Percentiles rank a stretch among this genome's conserved stretches.
phyloP scores from a whole-genome alignment of 2,113 vertebrate genomes.

The Penelope pileata region DNA sequence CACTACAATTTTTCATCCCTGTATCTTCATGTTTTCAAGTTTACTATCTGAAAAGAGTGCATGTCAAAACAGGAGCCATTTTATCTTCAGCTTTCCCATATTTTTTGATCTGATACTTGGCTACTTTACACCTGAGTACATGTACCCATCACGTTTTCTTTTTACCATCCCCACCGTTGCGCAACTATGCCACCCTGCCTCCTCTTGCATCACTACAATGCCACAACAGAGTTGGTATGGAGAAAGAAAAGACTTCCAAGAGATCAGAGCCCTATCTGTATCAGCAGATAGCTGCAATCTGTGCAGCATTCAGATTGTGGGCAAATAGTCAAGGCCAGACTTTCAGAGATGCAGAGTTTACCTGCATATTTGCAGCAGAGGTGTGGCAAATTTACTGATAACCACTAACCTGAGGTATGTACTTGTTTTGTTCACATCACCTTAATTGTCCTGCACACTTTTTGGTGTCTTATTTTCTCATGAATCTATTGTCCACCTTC shows the following conservation, averaged over 20 bases:
- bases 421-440: background rate
- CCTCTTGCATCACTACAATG: conserved; percentile 36
- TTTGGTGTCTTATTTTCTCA: background rate
- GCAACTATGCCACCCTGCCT: background rate
- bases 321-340: conserved; percentile 19
- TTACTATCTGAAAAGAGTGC: background rate
- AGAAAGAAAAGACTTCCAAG: conserved; percentile 39
- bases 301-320: conserved; percentile 10
- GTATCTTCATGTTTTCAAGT: background rate
- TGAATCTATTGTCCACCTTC: background rate
- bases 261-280: background rate
- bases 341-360: background rate
- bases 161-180: conserved; percentile 2
- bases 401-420: background rate
- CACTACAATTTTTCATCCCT: background rate
- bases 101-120: conserved; percentile 42
- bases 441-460: background rate
- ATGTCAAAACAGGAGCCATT: background rate
- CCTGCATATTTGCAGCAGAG: conserved; percentile 29
- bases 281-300: background rate
- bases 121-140: conserved; percentile 20
- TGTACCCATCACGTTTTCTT: conserved; percentile 7
- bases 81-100: conserved; percentile 27
- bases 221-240: conserved; percentile 7
- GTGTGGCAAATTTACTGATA: conserved; percentile 26